Conservation (phyloP, 2,888 invertebrate genomes). For the Eristalis intricaria region DNA sequence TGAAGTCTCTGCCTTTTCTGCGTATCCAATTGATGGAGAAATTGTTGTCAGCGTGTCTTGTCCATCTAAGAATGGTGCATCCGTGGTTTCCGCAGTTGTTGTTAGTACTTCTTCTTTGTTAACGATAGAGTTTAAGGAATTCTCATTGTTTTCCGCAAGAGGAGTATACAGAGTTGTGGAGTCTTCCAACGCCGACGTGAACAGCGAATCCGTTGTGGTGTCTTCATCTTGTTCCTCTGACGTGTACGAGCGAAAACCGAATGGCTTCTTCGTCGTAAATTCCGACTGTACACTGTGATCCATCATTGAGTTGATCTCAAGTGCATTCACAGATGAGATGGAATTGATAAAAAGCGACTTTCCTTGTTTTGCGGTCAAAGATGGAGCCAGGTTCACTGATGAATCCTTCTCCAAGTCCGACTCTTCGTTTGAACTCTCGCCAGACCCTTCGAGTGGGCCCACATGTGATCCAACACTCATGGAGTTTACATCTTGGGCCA, state of each 20-base stretch:
- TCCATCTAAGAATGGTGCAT: conserved; percentile 6
- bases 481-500: conserved; percentile 45
- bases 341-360: neutral
- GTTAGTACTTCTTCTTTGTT: neutral
- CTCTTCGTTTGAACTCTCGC: neutral
- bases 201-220: neutral
- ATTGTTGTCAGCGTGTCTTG: conserved; percentile 18
- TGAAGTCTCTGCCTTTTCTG: neutral
- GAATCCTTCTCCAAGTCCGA: neutral
- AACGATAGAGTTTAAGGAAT: neutral
- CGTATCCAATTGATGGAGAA: neutral
- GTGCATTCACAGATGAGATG: neutral
- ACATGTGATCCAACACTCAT: conserved; percentile 18
- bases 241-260: neutral
- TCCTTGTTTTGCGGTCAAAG: neutral
- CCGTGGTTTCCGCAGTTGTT: neutral
- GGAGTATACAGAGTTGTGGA: neutral
- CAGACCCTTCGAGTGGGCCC: conserved; percentile 3
- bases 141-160: neutral
- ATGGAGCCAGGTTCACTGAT: neutral
- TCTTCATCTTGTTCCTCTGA: neutral
- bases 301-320: conserved; percentile 5
- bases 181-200: neutral
- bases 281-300: neutral
- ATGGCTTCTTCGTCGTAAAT: neutral